Conservation (phyloP, 2,113 vertebrate genomes). For the Ophiodon elongatus region DNA sequence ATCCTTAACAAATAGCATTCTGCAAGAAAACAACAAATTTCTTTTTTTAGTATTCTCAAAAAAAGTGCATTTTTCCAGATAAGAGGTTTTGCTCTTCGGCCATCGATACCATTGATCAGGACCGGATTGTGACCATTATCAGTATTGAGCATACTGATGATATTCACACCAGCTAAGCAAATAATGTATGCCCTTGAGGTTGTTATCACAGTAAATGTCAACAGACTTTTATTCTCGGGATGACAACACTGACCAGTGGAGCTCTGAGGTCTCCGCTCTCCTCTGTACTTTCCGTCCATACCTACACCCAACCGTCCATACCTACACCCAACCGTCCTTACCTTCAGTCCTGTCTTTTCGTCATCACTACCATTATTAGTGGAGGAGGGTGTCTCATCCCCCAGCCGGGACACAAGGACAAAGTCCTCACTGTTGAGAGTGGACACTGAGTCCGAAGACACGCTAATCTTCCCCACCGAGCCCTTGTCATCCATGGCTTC, state of each 20-base stretch:
- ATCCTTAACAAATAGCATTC: no score
- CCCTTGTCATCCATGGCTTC: conserved; percentile 99
- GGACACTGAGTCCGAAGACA: conserved; percentile 99
- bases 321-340: conserved; percentile 82
- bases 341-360: conserved; percentile 99
- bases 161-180: neutral
- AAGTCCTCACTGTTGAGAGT: conserved; percentile 99
- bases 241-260: conserved; percentile 8
- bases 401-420: conserved; percentile 99
- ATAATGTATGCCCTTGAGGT: neutral
- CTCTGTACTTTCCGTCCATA: conserved; percentile 17
- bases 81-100: no score
- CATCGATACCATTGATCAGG: no score
- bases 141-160: neutral
- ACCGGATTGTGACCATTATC: neutral
- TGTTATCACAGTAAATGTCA: conserved; percentile 1
- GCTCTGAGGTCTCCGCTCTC: conserved; percentile 22
- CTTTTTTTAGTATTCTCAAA: no score
- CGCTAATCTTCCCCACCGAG: conserved; percentile 99
- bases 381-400: conserved; percentile 97
- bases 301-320: conserved; percentile 50
- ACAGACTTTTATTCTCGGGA: neutral
- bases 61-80: no score
- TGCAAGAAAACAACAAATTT: no score
- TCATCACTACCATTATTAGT: conserved; percentile 99